A percentile compares a stretch with the other conserved stretches of the same genome.
Evolutionary conservation across 2,888 invertebrate genomes (phyloP).

Genomic region (Heteromurus nitidus): DNA sequence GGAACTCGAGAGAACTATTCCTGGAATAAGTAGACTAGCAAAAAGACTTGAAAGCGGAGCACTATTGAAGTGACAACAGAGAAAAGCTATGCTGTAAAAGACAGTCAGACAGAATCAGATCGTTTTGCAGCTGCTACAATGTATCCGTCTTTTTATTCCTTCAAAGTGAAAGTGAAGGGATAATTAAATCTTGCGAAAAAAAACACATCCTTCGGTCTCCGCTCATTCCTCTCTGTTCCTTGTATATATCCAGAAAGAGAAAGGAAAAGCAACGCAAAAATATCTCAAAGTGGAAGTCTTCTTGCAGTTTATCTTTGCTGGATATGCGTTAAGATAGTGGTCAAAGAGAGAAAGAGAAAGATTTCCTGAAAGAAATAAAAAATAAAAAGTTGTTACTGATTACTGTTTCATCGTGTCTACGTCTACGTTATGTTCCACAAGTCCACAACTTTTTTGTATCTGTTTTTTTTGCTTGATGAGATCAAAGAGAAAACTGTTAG

Average conservation of each 20-base stretch:
- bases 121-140: constrained; percentile 19
- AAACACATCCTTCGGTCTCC: neutral
- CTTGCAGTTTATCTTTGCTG: too few species aligned
- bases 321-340: too few species aligned
- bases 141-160: neutral
- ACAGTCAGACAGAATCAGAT: constrained; percentile 30
- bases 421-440: neutral
- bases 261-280: constrained; percentile 2
- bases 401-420: neutral
- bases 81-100: constrained; percentile 37
- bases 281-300: neutral
- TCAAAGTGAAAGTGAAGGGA: constrained; percentile 50
- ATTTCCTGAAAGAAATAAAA: neutral
- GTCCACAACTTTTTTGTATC: neutral
- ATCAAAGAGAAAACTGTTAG: neutral
- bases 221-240: neutral
- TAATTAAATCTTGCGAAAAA: constrained; percentile 50
- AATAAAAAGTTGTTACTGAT: constrained; percentile 11
- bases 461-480: neutral
- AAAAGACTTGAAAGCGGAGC: neutral
- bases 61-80: constrained; percentile 13
- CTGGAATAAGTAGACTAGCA: neutral
- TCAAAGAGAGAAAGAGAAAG: too few species aligned
- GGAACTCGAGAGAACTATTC: too few species aligned
- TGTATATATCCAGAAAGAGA: neutral